Percentiles rank a stretch among this genome's conserved stretches.
Evolutionary conservation across 2,888 invertebrate species (phyloP).

Genomic region (Toxonevra muliebris): DNA sequence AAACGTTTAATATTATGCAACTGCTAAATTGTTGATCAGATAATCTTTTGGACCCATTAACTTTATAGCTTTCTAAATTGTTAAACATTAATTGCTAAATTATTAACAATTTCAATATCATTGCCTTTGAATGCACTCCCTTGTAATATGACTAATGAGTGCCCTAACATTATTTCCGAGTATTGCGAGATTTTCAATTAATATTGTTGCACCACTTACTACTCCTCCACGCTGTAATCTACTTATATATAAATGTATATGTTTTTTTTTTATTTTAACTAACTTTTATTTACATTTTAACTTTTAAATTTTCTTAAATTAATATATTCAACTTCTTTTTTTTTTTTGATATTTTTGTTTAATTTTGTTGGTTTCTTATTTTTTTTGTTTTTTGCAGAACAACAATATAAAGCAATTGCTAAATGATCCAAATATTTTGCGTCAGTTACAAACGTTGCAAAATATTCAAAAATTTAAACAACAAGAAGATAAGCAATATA

Average conservation of each 20-base stretch:
- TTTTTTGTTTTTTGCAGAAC: slow-evolving; percentile 51
- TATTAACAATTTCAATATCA: neutral
- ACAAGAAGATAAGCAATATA: slow-evolving; percentile 74
- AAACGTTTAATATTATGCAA: too few relatives aligned
- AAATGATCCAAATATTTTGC: slow-evolving; percentile 87
- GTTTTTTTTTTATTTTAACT: too few relatives aligned
- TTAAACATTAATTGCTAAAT: neutral
- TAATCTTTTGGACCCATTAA: too few relatives aligned
- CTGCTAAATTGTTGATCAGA: too few relatives aligned
- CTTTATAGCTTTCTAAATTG: slow-evolving; percentile 8
- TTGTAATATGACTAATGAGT: too few relatives aligned
- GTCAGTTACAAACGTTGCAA: slow-evolving; percentile 86
- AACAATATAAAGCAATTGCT: slow-evolving; percentile 66
- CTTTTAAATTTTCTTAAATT: slow-evolving; percentile 23
- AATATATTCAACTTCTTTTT: neutral
- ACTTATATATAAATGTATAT: too few relatives aligned
- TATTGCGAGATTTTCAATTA: too few relatives aligned
- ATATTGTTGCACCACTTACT: too few relatives aligned
- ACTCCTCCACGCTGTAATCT: too few relatives aligned
- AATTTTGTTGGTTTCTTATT: slow-evolving; percentile 5
- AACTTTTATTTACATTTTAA: slow-evolving; percentile 6
- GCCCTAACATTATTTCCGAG: too few relatives aligned
- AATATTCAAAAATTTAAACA: slow-evolving; percentile 66
- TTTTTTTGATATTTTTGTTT: slow-evolving; percentile 10
- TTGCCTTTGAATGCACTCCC: too few relatives aligned